Evolutionary conservation across 1,140 invertebrate species (phyloP).

Genomic region (Drosophila takahashii): DNA sequence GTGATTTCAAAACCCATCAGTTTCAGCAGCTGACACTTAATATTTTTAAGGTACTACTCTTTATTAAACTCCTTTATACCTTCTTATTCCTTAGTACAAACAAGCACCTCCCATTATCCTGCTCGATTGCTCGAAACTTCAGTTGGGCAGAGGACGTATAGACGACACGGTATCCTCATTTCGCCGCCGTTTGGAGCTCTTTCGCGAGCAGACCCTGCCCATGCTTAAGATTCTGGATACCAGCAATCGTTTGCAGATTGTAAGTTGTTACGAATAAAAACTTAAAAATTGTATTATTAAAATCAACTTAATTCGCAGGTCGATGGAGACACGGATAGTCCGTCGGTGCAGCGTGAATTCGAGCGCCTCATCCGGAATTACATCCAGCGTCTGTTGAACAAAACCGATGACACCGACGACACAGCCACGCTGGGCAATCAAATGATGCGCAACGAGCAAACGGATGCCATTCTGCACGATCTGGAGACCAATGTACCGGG

Average conservation of each 20-base stretch:
- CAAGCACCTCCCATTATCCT: constrained; percentile 91
- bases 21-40: too few relatives aligned
- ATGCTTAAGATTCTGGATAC: constrained; percentile 94
- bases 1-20: too few relatives aligned
- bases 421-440: constrained; percentile 35
- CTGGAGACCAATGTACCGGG: constrained; percentile 83
- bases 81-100: constrained; percentile 87
- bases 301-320: constrained; percentile 86
- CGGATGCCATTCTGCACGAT: constrained; percentile 78
- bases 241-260: constrained; percentile 91
- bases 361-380: constrained; percentile 87
- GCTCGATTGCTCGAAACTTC: constrained; percentile 93
- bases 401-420: constrained; percentile 33
- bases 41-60: too few relatives aligned
- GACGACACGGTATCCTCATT: constrained; percentile 95
- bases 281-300: neutral
- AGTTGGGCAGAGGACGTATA: constrained; percentile 90
- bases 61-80: neutral
- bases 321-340: constrained; percentile 92
- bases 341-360: constrained; percentile 91
- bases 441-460: constrained; percentile 72
- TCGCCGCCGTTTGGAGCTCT: constrained; percentile 91
- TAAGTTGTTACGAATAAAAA: constrained; percentile 83
- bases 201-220: constrained; percentile 93
- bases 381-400: constrained; percentile 85